Conservation (phyloP, 2,888 invertebrate genomes). For the Pterobdella sp. region DNA sequence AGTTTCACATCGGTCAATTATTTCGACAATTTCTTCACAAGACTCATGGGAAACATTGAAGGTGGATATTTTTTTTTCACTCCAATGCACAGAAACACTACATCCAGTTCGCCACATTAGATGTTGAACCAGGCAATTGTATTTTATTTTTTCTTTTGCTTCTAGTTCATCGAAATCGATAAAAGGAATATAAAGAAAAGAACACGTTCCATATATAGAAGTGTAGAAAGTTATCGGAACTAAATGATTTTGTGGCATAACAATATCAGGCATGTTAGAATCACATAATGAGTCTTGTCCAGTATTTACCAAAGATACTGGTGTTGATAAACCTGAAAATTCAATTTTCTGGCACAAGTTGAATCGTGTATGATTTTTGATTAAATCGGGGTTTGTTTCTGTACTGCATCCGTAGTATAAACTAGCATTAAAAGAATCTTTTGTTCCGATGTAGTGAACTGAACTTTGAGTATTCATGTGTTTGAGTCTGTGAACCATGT, state of each 20-base stretch:
- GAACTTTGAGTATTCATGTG: neutral
- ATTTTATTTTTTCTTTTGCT: neutral
- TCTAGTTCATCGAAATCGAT: neutral
- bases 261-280: neutral
- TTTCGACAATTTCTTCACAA: no score
- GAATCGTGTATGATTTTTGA: neutral
- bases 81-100: slow-evolving; percentile 5
- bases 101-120: neutral
- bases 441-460: neutral
- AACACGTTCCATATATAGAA: neutral
- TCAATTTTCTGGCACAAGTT: neutral
- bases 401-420: neutral
- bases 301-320: neutral
- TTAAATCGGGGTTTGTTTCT: neutral
- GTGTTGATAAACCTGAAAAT: neutral
- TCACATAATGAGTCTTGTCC: neutral
- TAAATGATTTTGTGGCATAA: neutral
- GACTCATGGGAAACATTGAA: no score
- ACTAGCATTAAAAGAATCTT: neutral
- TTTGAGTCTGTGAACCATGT: slow-evolving; percentile 3
- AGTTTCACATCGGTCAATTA: no score
- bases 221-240: neutral
- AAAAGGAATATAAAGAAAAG: neutral
- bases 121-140: neutral
- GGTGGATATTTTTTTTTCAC: no score